Percentiles rank a stretch among this genome's conserved stretches.
These are phyloP conservation scores for Hydropsyche tenuis DNA, from an alignment of 1,140 invertebrate species.

Conservation along the genomic window DNA sequence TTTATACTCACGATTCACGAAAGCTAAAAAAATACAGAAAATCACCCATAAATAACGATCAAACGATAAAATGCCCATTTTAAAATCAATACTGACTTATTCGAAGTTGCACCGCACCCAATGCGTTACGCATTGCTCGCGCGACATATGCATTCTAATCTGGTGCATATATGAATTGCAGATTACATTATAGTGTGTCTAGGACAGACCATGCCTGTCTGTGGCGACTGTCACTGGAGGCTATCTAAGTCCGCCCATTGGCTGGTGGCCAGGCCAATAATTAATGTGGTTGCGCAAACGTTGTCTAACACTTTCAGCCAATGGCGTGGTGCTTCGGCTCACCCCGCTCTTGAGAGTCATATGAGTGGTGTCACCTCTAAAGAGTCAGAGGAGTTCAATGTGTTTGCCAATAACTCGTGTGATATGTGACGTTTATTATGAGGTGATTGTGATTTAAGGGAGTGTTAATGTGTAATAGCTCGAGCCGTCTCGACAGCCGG, in stretches of 20 bases:
- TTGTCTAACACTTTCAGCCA: conserved; percentile 18
- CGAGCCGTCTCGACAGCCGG: no score
- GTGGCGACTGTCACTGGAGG: conserved; percentile 12
- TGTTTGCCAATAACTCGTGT: no score
- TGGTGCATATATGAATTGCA: conserved; percentile 16
- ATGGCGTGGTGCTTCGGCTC: neutral
- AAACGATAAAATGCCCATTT: no score
- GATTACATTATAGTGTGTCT: conserved; percentile 26
- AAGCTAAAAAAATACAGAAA: no score
- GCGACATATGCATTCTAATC: neutral
- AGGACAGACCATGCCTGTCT: conserved; percentile 3
- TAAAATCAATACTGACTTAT: no score
- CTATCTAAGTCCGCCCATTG: conserved; percentile 24
- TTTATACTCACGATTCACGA: no score
- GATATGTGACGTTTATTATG: no score
- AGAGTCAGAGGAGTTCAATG: conserved; percentile 12
- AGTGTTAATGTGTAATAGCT: no score
- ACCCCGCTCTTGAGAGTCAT: neutral
- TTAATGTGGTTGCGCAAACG: conserved; percentile 35
- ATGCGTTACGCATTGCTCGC: neutral
- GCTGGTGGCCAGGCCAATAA: conserved; percentile 27
- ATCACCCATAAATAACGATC: no score
- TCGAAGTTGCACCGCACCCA: no score
- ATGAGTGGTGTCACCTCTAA: conserved; percentile 6
- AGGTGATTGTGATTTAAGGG: no score